A percentile compares a stretch with the other conserved stretches of the same genome.
phyloP scores from a whole-genome alignment of 2,113 vertebrate species.

The Osmerus mordax region DNA sequence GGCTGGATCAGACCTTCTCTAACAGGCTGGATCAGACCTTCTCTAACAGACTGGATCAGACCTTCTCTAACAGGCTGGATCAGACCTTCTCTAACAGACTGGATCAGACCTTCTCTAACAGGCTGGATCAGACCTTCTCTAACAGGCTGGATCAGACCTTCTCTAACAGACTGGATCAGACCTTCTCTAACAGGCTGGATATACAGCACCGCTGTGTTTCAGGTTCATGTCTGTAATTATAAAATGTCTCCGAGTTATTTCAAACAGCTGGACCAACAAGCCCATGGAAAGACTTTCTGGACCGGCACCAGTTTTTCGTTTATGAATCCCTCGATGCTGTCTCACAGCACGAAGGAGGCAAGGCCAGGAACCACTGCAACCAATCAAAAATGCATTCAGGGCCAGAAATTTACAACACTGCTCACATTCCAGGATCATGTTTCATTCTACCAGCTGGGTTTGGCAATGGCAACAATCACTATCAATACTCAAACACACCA shows the following conservation, averaged over 20 bases:
- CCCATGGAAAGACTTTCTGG: conserved; percentile 61
- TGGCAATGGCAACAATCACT: conserved; percentile 45
- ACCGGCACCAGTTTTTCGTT: conserved; percentile 58
- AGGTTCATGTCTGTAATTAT: conserved; percentile 57
- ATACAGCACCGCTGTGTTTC: conserved; percentile 29
- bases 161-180: too few relatives aligned
- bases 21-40: too few relatives aligned
- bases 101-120: too few relatives aligned
- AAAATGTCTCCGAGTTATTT: conserved; percentile 63
- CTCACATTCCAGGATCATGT: conserved; percentile 57
- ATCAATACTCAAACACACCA: conserved; percentile 18
- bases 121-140: too few relatives aligned
- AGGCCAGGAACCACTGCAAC: conserved; percentile 66
- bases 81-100: too few relatives aligned
- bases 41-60: too few relatives aligned
- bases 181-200: too few relatives aligned
- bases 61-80: too few relatives aligned
- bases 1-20: too few relatives aligned
- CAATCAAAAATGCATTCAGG: conserved; percentile 64
- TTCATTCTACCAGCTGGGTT: conserved; percentile 62
- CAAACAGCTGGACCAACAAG: conserved; percentile 71
- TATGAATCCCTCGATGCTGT: conserved; percentile 66
- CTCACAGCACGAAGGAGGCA: conserved; percentile 51
- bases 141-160: too few relatives aligned
- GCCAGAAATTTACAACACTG: conserved; percentile 54